Percentiles rank a stretch among this genome's conserved stretches.
Evolutionary conservation across 2,113 vertebrate species (phyloP).

Genomic region (Mirounga angustirostris): DNA sequence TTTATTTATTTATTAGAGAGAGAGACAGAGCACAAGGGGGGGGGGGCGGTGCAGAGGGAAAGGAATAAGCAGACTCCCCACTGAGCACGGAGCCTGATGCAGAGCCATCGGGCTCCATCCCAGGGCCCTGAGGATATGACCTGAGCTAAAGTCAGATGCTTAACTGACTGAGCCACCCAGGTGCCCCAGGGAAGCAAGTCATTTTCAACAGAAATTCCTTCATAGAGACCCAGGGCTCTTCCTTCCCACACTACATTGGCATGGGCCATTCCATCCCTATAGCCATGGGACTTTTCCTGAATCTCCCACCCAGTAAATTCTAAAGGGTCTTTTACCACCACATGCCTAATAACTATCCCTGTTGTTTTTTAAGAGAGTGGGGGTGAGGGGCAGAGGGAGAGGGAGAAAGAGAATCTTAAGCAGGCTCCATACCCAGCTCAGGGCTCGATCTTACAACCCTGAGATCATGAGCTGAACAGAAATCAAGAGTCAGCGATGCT

Average conservation of each 20-base stretch:
- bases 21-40: not conserved
- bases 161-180: not conserved
- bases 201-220: not conserved
- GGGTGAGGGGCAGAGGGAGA: not conserved
- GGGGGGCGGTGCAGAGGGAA: not conserved
- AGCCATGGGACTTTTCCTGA: not conserved
- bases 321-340: not conserved
- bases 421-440: not conserved
- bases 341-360: not conserved
- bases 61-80: not conserved
- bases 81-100: not conserved
- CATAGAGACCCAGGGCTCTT: too few species aligned
- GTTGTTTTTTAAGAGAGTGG: not conserved
- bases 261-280: not conserved
- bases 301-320: not conserved
- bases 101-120: not conserved
- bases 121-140: not conserved
- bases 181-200: not conserved
- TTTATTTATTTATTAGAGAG: not conserved
- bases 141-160: not conserved
- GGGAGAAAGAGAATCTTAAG: not conserved
- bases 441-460: not conserved
- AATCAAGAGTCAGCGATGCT: not conserved
- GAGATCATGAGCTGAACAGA: not conserved
- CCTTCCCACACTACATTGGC: not conserved